Percentiles rank a stretch among this genome's conserved stretches.
Conservation (phyloP, 2,797 vertebrate genomes). For the Rhinophrynus dorsalis region DNA sequence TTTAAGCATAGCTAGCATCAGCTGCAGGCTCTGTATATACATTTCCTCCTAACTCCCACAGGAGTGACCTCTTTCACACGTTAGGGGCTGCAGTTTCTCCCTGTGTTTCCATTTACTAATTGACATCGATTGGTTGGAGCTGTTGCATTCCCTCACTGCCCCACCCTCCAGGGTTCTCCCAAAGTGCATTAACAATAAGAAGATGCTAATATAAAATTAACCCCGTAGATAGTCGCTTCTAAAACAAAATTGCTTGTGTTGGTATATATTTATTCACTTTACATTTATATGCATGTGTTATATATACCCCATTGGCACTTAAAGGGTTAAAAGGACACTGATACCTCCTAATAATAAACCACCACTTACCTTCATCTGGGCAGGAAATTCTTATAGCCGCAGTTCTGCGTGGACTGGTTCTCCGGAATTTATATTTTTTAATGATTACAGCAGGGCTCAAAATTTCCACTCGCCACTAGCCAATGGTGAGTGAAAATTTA, state of each 20-base stretch:
- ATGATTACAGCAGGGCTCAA: too few species aligned
- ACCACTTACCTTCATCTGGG: too few species aligned
- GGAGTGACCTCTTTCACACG: slow-evolving; percentile 36
- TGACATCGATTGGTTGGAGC: slow-evolving; percentile 39
- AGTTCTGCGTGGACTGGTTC: too few species aligned
- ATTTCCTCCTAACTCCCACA: slow-evolving; percentile 29
- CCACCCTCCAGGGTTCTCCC: slow-evolving; percentile 5
- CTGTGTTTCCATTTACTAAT: slow-evolving; percentile 43
- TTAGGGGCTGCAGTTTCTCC: slow-evolving; percentile 11
- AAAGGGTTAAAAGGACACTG: too few species aligned
- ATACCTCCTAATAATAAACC: too few species aligned
- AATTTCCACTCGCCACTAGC: too few species aligned
- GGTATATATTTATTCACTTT: not conserved
- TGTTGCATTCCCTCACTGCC: slow-evolving; percentile 26
- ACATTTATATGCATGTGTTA: not conserved
- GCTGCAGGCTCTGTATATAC: slow-evolving; percentile 6
- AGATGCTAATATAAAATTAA: slow-evolving; percentile 21
- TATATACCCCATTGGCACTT: too few species aligned
- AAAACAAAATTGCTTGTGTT: too few species aligned
- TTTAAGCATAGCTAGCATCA: not conserved
- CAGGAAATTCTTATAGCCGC: too few species aligned
- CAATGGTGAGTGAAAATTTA: too few species aligned
- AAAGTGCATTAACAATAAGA: slow-evolving; percentile 33
- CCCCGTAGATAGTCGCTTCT: not conserved
- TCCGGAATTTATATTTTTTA: too few species aligned